Conservation (phyloP, 2,888 invertebrate genomes). For the Brenthis ino region DNA sequence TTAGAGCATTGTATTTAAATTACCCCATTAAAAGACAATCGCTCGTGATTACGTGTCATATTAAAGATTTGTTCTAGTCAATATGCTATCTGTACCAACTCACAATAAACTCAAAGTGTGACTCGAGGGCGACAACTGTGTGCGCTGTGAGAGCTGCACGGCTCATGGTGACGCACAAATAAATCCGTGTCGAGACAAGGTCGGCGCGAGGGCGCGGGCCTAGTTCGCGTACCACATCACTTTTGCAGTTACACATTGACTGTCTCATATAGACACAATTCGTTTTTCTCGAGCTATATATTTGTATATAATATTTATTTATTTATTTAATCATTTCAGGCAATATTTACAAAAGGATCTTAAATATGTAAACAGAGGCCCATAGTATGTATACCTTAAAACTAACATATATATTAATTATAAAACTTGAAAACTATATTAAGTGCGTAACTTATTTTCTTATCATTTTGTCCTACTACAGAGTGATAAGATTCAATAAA, state of each 20-base stretch:
- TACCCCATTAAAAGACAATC: no score
- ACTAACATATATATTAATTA: no score
- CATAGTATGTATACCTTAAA: no score
- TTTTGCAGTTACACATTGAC: constrained; percentile 30
- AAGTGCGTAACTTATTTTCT: no score
- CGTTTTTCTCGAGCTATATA: no score
- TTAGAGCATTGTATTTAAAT: neutral
- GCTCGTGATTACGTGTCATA: neutral
- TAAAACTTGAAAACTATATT: no score
- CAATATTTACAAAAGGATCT: no score
- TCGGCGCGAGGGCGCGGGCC: constrained; percentile 74
- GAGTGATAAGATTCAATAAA: no score
- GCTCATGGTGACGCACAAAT: constrained; percentile 71
- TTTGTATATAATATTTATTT: no score
- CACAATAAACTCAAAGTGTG: constrained; percentile 34
- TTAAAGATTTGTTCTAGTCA: constrained; percentile 22
- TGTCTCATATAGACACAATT: constrained; percentile 1
- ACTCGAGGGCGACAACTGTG: constrained; percentile 15
- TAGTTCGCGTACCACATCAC: constrained; percentile 52
- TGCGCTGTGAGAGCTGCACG: constrained; percentile 46
- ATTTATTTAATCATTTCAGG: no score
- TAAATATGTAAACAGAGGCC: no score
- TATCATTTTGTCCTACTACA: no score
- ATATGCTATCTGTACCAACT: constrained; percentile 19
- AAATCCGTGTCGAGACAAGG: constrained; percentile 79